phyloP scores from a whole-genome alignment of 2,888 invertebrate species.

The Microplitis manilae region DNA sequence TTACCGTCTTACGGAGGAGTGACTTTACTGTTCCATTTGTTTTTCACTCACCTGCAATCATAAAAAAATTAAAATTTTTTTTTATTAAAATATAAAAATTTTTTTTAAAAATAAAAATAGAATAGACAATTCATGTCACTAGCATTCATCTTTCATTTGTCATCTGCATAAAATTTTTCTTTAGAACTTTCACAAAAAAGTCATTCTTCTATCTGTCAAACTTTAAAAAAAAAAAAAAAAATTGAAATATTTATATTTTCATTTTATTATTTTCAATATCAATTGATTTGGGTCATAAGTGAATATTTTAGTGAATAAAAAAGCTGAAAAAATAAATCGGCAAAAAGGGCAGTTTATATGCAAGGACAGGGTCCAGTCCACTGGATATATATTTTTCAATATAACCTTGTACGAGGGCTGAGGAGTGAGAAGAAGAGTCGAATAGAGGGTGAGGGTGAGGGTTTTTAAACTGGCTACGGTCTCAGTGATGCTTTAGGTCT shows the following conservation, averaged over 20 bases:
- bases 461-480: not conserved
- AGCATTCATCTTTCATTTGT: not conserved
- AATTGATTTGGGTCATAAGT: constrained; percentile 30
- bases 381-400: constrained; percentile 68
- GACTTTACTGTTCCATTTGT: not conserved
- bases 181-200: not conserved
- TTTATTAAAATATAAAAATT: constrained; percentile 8
- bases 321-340: constrained; percentile 34
- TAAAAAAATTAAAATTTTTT: not conserved
- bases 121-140: constrained; percentile 4
- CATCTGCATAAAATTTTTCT: constrained; percentile 11
- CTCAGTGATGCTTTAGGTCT: not conserved
- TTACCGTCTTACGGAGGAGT: not conserved
- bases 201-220: not conserved
- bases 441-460: constrained; percentile 25
- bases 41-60: constrained; percentile 9
- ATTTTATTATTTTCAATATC: constrained; percentile 29
- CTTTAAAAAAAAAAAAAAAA: constrained; percentile 14
- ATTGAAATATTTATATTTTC: constrained; percentile 16
- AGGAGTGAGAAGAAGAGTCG: constrained; percentile 32
- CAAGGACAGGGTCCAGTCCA: constrained; percentile 65
- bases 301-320: constrained; percentile 16
- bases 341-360: constrained; percentile 70
- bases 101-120: constrained; percentile 3
- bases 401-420: constrained; percentile 55